Evolutionary conservation across 2,888 invertebrate species (phyloP), one percentile per base, ranked within the genome.

Genomic region (Halictus ligatus): DNA sequence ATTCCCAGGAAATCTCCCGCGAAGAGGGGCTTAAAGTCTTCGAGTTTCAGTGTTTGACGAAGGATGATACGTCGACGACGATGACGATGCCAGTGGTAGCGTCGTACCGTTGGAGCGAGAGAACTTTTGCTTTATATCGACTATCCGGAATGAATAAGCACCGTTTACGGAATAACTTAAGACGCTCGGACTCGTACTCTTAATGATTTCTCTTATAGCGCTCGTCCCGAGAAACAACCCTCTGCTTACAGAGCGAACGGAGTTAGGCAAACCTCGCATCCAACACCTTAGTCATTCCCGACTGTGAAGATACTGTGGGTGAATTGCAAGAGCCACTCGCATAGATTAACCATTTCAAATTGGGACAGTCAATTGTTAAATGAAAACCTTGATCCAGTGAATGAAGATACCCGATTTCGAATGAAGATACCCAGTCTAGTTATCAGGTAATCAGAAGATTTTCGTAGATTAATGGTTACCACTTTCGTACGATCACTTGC

Each of bases 161-260:
- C 71, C 25, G 81, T 82, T 73, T 75, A 80, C 72, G 4, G 72
- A 78, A 67, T 80, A 69, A 78, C 81, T 83, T 71, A 15, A 74
- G 50, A 25, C 69, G 29, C 25, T 77, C 43, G 40, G 46, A 73
- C 54, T 54, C 50, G 13, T 73, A 69, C 54, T 54, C 29, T 3
- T 75, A 75, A 67, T 54, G n/a, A 72, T 81, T 46, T 40, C 25
- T 15, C 64, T 46, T 29, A 29, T 25, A 48, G 48, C 81, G 21
- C 21, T 75, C 40, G 64, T 50, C 35, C 73, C n/a, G 0, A 7
- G 12, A n/a, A 35, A 21, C 40, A 73, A 72, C 35, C 43, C 29
- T 60, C 25, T 25, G 13, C 60, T 60, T 60, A 60, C 12, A 60
- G 54, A 21, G 8, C 54, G 8, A 54, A 54, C 54, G 21, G 54